These are phyloP conservation scores for Petrolisthes manimaculis DNA, from an alignment of 2,888 invertebrate species.

Conservation along the genomic window DNA sequence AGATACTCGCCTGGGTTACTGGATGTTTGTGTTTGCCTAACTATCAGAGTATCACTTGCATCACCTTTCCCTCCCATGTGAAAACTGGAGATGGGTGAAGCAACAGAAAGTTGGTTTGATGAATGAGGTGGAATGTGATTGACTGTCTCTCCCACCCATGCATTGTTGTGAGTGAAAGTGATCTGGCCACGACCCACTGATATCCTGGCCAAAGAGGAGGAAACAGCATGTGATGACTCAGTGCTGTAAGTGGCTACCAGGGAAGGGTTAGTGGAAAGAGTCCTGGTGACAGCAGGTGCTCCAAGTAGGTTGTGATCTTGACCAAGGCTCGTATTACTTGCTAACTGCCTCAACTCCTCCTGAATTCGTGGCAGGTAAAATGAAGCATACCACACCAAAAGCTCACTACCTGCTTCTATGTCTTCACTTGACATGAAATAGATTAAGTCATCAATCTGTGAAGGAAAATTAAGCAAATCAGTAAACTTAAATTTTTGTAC, in stretches of 20 bases:
- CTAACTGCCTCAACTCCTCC: conserved; percentile 29
- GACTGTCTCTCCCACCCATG: neutral
- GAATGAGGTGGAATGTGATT: neutral
- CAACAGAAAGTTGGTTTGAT: neutral
- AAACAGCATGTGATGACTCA: neutral
- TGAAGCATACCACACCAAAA: conserved; percentile 76
- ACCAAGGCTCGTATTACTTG: neutral
- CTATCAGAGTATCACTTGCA: neutral
- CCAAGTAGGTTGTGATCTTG: conserved; percentile 17
- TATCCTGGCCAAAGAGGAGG: conserved; percentile 37
- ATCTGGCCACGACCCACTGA: conserved; percentile 37
- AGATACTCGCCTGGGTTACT: neutral
- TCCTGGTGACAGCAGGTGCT: conserved; percentile 3
- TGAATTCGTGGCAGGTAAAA: conserved; percentile 74
- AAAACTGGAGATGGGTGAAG: neutral
- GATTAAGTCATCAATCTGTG: conserved; percentile 70
- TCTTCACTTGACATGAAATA: conserved; percentile 72
- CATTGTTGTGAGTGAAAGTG: conserved; percentile 43
- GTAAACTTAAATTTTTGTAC: neutral
- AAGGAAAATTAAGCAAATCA: too few species aligned
- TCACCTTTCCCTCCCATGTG: neutral
- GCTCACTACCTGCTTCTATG: conserved; percentile 72
- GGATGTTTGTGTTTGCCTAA: conserved; percentile 5
- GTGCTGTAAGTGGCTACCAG: neutral
- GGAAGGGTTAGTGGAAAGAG: neutral